These are phyloP conservation scores for Drosophila greeni DNA, from an alignment of 2,888 invertebrate genomes.

Conservation along the genomic window DNA sequence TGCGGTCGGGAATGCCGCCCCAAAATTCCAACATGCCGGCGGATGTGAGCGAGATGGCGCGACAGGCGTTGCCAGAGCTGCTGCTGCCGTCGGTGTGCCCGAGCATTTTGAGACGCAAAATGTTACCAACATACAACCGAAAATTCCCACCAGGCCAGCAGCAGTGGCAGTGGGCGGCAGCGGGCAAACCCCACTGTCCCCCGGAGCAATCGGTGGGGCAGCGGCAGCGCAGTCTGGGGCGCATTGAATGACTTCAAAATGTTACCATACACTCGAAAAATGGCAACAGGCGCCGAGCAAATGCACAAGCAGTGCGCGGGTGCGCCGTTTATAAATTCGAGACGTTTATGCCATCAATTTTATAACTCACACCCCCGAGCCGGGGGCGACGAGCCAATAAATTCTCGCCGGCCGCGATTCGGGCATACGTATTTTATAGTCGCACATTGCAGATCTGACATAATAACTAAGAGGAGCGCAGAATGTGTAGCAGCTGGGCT, in stretches of 20 bases:
- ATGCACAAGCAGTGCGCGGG: conserved; percentile 8
- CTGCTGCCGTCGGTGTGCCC: conserved; percentile 45
- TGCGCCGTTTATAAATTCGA: conserved; percentile 58
- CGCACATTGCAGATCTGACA: conserved; percentile 77
- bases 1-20: conserved; percentile 38
- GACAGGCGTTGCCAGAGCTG: conserved; percentile 66
- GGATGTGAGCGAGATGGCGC: conserved; percentile 43
- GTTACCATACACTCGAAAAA: conserved; percentile 52
- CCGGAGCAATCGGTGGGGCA: background rate
- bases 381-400: conserved; percentile 74
- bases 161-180: conserved; percentile 20
- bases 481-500: conserved; percentile 66
- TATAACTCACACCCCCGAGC: conserved; percentile 68
- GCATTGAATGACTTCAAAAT: conserved; percentile 38
- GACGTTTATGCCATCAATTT: conserved; percentile 74
- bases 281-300: conserved; percentile 51
- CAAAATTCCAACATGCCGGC: conserved; percentile 46
- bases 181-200: conserved; percentile 38
- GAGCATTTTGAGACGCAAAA: conserved; percentile 50
- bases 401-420: conserved; percentile 63
- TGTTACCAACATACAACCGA: conserved; percentile 76
- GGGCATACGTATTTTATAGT: conserved; percentile 73
- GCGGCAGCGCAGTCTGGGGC: conserved; percentile 23
- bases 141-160: conserved; percentile 64
- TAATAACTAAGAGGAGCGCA: conserved; percentile 76